phyloP scores from a whole-genome alignment of 2,888 invertebrate genomes.

The Polietes domitor region DNA sequence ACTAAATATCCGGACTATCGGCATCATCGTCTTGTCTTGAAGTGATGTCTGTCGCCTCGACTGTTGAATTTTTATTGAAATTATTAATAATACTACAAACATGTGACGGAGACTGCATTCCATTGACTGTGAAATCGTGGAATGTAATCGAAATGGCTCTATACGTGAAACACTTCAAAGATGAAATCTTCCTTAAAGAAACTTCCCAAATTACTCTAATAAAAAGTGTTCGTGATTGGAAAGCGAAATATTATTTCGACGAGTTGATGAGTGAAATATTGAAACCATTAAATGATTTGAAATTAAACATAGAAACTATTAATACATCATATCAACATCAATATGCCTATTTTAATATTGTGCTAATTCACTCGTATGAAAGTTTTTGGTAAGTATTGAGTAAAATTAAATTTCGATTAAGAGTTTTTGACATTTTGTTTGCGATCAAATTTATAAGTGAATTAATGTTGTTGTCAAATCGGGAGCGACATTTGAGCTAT shows the following conservation, averaged over 20 bases:
- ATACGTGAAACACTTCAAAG: conserved; percentile 48
- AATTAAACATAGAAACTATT: conserved; percentile 31
- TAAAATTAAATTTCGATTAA: no score
- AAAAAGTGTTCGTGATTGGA: conserved; percentile 7
- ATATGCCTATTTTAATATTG: conserved; percentile 56
- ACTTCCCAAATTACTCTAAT: conserved; percentile 28
- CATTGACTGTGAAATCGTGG: neutral
- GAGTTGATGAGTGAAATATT: conserved; percentile 54
- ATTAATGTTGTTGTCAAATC: no score
- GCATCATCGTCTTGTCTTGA: no score
- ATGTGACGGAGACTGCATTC: neutral
- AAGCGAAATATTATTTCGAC: conserved; percentile 44
- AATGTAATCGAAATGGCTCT: conserved; percentile 44
- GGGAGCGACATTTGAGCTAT: no score
- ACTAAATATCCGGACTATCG: no score
- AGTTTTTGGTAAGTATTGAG: conserved; percentile 55
- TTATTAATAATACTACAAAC: neutral
- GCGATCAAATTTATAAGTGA: no score
- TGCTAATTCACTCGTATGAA: conserved; percentile 61
- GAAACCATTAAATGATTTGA: conserved; percentile 27
- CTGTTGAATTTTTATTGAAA: neutral
- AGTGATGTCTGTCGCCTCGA: neutral
- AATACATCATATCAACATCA: neutral
- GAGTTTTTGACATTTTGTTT: no score
- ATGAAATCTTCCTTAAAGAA: conserved; percentile 30